Evolutionary conservation across 2,888 invertebrate species (phyloP), one percentile per base, ranked within the genome.

Genomic region (Vannuccia rotundouncinata): DNA sequence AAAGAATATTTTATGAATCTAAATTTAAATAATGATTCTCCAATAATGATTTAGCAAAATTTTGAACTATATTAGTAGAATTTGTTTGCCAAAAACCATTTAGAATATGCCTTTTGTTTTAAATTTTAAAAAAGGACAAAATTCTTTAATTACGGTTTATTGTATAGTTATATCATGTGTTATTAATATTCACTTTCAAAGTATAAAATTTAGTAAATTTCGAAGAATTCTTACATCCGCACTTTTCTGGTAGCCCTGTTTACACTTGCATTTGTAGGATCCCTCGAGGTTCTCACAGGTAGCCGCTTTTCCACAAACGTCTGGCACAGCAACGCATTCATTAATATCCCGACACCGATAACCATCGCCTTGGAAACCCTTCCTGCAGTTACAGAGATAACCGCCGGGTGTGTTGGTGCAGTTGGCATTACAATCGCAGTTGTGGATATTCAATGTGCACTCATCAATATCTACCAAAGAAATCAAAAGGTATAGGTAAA

Each of bases 251-350:
- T 66, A 66, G 66, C 66, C 66, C 25, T 66, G 13, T 22, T 66
- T 66, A 27, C 66, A 66, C 2, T 10, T 2, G 22, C 78, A 45
- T 17, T 74, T 27, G 75, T 27, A 78, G 29, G 31, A 78, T 1
- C 78, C 78, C 0, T n/a, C 25, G 0, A 75, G 76, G 77, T 78
- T 78, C 25, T 29, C 66, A 45, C 78, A 78, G n/a, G 2, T 77
- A 10, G 78, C 77, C 1, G 17, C n/a, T 13, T 59, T 27, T 27
- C 74, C 66, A 74, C 66, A 78, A 0, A 28, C 27, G 25, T 22
- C 13, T 13, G 59, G 59, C 17, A 77, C 59, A 0, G 29, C 25
- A 29, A 28, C 77, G 31, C 78, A 78, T 29, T 78, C 78, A n/a
- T 78, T 28, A 22, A 78, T 77, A n/a, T 78, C 78, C 27, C 28